Evolutionary conservation across 2,113 vertebrate genomes (phyloP), one percentile per base, ranked within the genome.

Genomic region (Ageneiosus marmoratus): DNA sequence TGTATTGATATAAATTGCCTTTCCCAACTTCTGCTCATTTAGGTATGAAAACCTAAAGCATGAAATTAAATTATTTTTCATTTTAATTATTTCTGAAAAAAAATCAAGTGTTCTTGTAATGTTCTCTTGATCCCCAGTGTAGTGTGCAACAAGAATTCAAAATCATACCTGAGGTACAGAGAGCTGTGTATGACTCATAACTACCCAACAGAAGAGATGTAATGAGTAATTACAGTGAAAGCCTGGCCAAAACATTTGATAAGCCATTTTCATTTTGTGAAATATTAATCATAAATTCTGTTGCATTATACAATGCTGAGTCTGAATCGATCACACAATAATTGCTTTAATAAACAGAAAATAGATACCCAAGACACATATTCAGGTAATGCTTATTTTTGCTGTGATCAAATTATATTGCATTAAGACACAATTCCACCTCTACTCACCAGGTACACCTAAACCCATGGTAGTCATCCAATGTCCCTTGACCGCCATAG

Each of bases 401-500:
- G 20, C 60, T n/a, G 24, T 10, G n/a, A 3, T 10, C 0, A 56
- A 58, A 58, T n/a, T 58, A 2, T 58, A n/a, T 58, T 56, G 22
- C 20, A 56, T 58, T 11, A 58, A 58, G 10, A 58, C 24, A n/a
- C 8, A 58, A 58, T 58, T 58, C 24, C 8, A 58, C 55, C 24
- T 11, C 37, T 77, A 75, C 89, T 91, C 89, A 97, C 96, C 95
- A 89, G 95, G 93, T 86, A 93, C 89, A 83, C 92, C 92, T 89
- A 92, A 87, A 90, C 92, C 93, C 93, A 94, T 93, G 86, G 91
- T 90, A 83, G 91, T 95, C 88, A 96, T 95, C 91, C 96, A 91
- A 83, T 94, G 95, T 85, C 94, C 94, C 94, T 95, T 96, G 92
- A 95, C 94, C 94, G 96, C 95, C 96, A 97, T 97, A 89, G 84